phyloP scores from a whole-genome alignment of 2,113 vertebrate species.

The Mirza zaza region DNA sequence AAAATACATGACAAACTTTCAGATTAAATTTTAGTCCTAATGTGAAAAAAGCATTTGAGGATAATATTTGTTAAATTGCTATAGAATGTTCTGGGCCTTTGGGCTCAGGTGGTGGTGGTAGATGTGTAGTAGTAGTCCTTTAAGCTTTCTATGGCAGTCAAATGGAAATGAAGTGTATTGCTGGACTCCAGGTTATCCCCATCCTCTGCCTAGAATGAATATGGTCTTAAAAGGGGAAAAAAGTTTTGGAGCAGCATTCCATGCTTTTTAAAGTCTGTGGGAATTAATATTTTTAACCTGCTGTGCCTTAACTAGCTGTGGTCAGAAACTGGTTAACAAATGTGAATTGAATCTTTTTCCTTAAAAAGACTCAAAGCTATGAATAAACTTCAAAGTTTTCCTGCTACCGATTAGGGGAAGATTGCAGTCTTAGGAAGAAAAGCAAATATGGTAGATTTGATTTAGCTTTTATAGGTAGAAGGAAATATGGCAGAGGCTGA shows the following conservation, averaged over 20 bases:
- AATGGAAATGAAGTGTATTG: neutral
- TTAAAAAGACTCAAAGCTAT: neutral
- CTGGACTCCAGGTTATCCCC: neutral
- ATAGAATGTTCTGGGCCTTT: neutral
- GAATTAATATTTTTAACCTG: slow-evolving; percentile 32
- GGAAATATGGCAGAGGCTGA: neutral
- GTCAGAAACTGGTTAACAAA: neutral
- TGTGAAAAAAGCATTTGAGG: neutral
- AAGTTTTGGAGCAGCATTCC: neutral
- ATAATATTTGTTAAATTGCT: neutral
- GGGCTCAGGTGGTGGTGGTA: neutral
- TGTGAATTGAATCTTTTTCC: neutral
- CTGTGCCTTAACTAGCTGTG: neutral
- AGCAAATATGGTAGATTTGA: neutral
- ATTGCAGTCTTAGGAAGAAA: neutral
- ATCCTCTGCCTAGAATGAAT: neutral
- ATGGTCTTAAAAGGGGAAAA: neutral
- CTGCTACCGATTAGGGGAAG: neutral
- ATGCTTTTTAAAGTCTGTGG: neutral
- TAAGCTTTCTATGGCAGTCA: neutral
- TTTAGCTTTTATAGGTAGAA: neutral
- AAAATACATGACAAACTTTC: neutral
- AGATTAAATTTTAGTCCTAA: neutral
- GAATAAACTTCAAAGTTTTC: neutral
- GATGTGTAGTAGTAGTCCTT: neutral